Evolutionary conservation across 2,113 vertebrate genomes (phyloP).

Genomic region (Dendropsophus ebraccatus): DNA sequence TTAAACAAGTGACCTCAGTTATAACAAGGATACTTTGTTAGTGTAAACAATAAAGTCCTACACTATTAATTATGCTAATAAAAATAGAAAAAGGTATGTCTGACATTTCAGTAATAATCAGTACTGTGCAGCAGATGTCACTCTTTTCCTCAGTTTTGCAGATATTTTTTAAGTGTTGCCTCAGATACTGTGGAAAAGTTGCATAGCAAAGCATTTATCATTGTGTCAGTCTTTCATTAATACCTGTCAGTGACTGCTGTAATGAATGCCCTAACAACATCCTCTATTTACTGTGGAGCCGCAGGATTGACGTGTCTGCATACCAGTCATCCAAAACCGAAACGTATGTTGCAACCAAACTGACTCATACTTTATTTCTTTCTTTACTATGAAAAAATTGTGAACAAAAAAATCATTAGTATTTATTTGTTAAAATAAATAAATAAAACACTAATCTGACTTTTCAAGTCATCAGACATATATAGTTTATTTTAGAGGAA

Average conservation of each 20-base stretch:
- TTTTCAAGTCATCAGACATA: too few relatives aligned
- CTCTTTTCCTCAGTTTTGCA: not conserved
- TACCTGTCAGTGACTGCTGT: conserved; percentile 50
- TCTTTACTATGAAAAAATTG: not conserved
- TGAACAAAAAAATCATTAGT: not conserved
- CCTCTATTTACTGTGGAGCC: conserved; percentile 52
- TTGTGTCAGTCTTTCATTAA: conserved; percentile 43
- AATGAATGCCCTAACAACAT: conserved; percentile 43
- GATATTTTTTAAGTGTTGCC: not conserved
- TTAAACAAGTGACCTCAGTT: not conserved
- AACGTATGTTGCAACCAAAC: conserved; percentile 36
- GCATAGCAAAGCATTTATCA: conserved; percentile 43
- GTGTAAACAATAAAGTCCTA: not conserved
- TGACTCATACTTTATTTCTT: not conserved
- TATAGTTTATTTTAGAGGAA: too few relatives aligned
- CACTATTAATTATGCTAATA: too few relatives aligned
- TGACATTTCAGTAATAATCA: not conserved
- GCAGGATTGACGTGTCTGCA: conserved; percentile 39
- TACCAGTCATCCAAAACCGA: conserved; percentile 44
- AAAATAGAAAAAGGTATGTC: too few relatives aligned
- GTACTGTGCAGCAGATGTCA: conserved; percentile 33
- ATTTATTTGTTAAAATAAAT: not conserved
- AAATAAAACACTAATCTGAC: too few relatives aligned
- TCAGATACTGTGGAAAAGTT: not conserved
- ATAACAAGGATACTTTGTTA: not conserved